Base-by-base conservation (phyloP, 2,888 invertebrate genomes). In the Trichopoda pennipes region DNA sequence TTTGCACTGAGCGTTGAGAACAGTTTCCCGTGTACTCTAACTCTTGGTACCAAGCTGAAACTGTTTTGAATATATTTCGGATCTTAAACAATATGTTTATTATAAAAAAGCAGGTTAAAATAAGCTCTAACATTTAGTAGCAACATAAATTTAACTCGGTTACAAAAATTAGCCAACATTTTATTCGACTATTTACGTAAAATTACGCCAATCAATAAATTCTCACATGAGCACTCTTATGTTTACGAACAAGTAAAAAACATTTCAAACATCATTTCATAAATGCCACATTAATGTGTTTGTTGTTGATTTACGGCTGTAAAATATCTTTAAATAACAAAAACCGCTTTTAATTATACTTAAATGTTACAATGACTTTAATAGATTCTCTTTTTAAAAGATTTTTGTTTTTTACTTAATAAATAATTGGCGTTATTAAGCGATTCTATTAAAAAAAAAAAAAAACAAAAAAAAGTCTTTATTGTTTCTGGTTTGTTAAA, bases 401-500 rank as follows among this genome's bases (percentile, higher is more conserved):
- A 14, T 56, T 55, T 53, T 28, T 28, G 28, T 28, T 35, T 76
- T 70, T n/a, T n/a, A n/a, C 47, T 42, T 68, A 28, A 47, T 56
- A 58, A 64, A 69, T 63, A 75, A 80, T 61, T 75, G 63, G 35
- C 47, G 69, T 76, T 76, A 61, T 76, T 12, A 76, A 76, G 17
- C 16, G 47, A 32, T 51, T 66, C 51, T 60, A 12, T 53, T 32
- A 32, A 68, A 44, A 56, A 51, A 60, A 53, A n/a, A n/a, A n/a
- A n/a, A n/a, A n/a, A n/a, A n/a, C n/a, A n/a, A 32, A 68, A 44
- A 56, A 51, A 60, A 53, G 21, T 61, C 8, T 17, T 47, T 53
- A 61, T 55, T 68, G 42, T 49, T 61, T 17, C 2, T 23, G 23
- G 35, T 63, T 63, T 32, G 47, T 53, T n/a, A 6, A 21, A 14